Evolutionary conservation across 2,113 vertebrate species (phyloP).

Genomic region (Siniperca knerii): DNA sequence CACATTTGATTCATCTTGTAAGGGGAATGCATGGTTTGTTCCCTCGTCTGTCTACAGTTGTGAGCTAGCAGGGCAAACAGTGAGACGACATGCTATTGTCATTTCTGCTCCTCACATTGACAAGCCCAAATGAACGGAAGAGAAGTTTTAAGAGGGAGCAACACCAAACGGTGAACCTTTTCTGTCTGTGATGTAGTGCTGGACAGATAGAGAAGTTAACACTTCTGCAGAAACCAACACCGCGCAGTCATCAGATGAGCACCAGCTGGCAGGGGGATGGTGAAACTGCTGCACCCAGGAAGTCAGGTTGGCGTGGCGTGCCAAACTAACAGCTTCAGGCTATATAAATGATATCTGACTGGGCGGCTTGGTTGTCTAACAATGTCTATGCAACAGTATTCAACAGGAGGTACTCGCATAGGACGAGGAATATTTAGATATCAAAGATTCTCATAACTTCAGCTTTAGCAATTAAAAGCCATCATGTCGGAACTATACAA

Average conservation of each 20-base stretch:
- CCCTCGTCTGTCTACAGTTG: conserved; percentile 40
- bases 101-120: conserved; percentile 33
- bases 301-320: conserved; percentile 29
- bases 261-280: conserved; percentile 22
- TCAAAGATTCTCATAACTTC: conserved; percentile 10
- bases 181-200: neutral
- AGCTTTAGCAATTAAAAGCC: conserved; percentile 5
- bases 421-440: neutral
- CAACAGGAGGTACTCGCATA: neutral
- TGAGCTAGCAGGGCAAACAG: conserved; percentile 51
- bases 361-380: conserved; percentile 7
- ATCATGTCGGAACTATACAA: neutral
- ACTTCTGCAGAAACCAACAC: conserved; percentile 30
- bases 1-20: conserved; percentile 13
- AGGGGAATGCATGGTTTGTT: conserved; percentile 22
- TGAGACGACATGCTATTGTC: conserved; percentile 51
- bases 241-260: conserved; percentile 12
- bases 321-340: conserved; percentile 47
- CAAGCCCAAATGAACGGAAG: neutral
- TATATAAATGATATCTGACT: conserved; percentile 38
- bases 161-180: conserved; percentile 10
- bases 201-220: conserved; percentile 15
- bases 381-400: neutral
- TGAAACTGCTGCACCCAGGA: conserved; percentile 24
- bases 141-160: conserved; percentile 5